Base-by-base conservation (phyloP, 2,888 invertebrate genomes). In the Hylaea fasciaria region DNA sequence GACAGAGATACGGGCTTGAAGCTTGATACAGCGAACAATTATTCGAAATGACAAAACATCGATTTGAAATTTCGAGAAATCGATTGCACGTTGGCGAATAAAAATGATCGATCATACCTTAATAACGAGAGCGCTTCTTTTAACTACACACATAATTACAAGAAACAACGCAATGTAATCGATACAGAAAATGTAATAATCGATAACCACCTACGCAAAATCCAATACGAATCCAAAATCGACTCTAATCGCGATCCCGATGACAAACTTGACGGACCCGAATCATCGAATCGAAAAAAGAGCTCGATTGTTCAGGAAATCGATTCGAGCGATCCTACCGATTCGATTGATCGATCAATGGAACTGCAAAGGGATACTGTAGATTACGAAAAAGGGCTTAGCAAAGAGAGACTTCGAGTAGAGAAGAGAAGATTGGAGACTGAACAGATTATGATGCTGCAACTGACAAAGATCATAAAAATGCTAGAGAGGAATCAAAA, bases 401-500 rank as follows among this genome's bases (percentile, higher is more conserved):
- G 60, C 37, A 65, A 73, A 11, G 74, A 75, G 45, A 69, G 74
- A 41, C 11, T 70, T 2, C 59, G 56, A 0, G 7, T 75, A 0
- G 81, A 82, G 22, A 73, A 61, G 54, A 70, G 69, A 35, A 67
- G 77, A 17, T 28, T 75, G 7, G 80, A 84, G 28, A 77, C 77
- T 9, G 81, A 87, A 16, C 71, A 79, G 45, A 60, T 83, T 14
- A 76, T 90, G 60, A 60, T 88, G 62, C 61, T 71, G n/a, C 82
- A 86, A 55, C 61, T 91, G 0, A 72, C 83, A 0, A 87, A 72
- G 71, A 89, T 91, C 11, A 71, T 89, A 17, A 78, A 73, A 12
- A 75, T 90, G 53, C 64, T 91, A 70, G 88, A 89, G 65, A 77
- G 72, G 59, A 85, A 80, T 45, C 78, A 74, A 43, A 80, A 80